Evolutionary conservation across 2,888 invertebrate species (phyloP).

Genomic region (Hydriomena furcata): DNA sequence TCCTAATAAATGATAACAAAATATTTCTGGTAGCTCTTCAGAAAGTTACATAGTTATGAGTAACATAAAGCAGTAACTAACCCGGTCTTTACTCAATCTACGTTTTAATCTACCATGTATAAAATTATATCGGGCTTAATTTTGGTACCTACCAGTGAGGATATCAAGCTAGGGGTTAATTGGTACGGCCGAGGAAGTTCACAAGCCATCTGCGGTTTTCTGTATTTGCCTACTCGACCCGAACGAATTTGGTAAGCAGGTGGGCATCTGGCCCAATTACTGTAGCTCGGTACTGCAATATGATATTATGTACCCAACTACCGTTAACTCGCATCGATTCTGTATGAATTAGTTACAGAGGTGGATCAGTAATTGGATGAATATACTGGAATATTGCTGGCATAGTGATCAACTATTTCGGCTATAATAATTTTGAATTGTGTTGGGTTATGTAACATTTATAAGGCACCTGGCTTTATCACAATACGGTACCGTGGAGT

Average conservation of each 20-base stretch:
- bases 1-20: too few relatives aligned
- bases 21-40: too few relatives aligned
- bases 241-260: constrained; percentile 50
- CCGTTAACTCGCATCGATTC: constrained; percentile 40
- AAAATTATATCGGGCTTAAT: constrained; percentile 71
- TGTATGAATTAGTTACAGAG: constrained; percentile 38
- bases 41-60: too few relatives aligned
- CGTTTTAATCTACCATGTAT: constrained; percentile 54
- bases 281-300: constrained; percentile 45
- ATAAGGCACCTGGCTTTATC: too few relatives aligned
- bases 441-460: background rate
- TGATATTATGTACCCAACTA: constrained; percentile 46
- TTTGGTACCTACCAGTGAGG: constrained; percentile 60
- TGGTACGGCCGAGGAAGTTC: constrained; percentile 60
- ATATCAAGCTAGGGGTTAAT: constrained; percentile 58
- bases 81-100: background rate
- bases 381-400: constrained; percentile 18
- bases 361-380: constrained; percentile 31
- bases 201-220: constrained; percentile 66
- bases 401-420: constrained; percentile 8
- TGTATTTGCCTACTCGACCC: constrained; percentile 53
- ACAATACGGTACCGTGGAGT: too few relatives aligned
- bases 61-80: too few relatives aligned
- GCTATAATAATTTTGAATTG: constrained; percentile 1
- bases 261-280: constrained; percentile 46